These are phyloP conservation scores for Drosophila paulistorum DNA, from an alignment of 1,140 invertebrate species.

Conservation along the genomic window DNA sequence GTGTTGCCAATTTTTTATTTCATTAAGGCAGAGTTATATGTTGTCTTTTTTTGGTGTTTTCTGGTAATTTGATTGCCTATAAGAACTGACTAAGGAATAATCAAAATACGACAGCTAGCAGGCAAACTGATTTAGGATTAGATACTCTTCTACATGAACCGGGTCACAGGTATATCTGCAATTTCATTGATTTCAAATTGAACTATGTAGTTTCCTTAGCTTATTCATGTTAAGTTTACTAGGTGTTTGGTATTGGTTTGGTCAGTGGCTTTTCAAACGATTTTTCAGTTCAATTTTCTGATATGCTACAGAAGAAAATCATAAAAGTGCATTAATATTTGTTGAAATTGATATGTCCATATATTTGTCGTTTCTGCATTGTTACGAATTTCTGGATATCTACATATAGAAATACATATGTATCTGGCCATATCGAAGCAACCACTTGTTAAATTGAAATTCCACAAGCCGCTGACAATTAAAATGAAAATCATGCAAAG, in stretches of 20 bases:
- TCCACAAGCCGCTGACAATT: constrained; percentile 38
- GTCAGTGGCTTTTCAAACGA: too few species aligned
- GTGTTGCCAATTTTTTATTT: constrained; percentile 17
- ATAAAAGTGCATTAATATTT: too few species aligned
- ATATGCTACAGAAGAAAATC: too few species aligned
- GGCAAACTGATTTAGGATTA: neutral
- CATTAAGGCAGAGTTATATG: neutral
- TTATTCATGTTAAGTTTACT: too few species aligned
- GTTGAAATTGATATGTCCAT: too few species aligned
- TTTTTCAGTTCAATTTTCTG: too few species aligned
- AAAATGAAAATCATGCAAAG: constrained; percentile 35
- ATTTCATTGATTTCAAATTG: too few species aligned
- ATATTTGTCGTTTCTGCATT: too few species aligned
- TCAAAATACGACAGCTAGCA: neutral
- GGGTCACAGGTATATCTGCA: too few species aligned
- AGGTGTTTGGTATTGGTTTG: too few species aligned
- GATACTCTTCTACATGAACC: too few species aligned
- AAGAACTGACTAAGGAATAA: neutral
- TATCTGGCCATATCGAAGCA: neutral
- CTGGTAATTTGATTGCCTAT: constrained; percentile 16
- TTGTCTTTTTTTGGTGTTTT: constrained; percentile 22
- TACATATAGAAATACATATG: neutral
- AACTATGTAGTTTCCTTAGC: too few species aligned
- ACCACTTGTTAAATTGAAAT: constrained; percentile 40
- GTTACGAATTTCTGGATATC: neutral